Conservation (phyloP, 1,140 invertebrate genomes). For the Drosophila punjabiensis region DNA sequence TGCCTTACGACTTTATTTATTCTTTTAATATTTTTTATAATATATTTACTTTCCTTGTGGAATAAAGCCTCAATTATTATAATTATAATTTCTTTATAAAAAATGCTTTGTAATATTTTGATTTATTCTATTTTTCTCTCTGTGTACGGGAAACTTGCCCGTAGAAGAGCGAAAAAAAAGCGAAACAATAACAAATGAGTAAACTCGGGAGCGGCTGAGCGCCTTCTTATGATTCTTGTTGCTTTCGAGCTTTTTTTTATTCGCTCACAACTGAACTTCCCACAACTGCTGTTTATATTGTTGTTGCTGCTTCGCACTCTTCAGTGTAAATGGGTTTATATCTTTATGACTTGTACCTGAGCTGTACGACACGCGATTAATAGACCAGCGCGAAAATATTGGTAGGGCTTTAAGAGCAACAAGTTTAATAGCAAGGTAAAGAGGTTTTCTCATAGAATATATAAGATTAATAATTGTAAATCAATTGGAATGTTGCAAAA, state of each 20-base stretch:
- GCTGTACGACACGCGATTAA: constrained; percentile 63
- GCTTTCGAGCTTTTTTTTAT: constrained; percentile 10
- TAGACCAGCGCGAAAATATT: constrained; percentile 54
- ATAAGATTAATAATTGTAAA: background rate
- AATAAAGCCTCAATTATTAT: background rate
- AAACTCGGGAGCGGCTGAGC: constrained; percentile 61
- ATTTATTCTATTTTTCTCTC: background rate
- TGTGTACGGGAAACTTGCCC: constrained; percentile 1
- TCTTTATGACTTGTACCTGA: constrained; percentile 64
- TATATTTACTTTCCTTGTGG: background rate
- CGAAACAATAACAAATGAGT: constrained; percentile 61
- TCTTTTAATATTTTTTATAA: background rate
- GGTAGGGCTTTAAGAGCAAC: constrained; percentile 2
- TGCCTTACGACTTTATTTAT: background rate
- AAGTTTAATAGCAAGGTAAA: constrained; percentile 3
- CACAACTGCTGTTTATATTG: constrained; percentile 25
- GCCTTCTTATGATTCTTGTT: constrained; percentile 41
- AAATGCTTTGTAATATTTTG: background rate
- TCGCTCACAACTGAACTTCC: constrained; percentile 22
- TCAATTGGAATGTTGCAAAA: too few species aligned
- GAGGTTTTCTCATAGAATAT: background rate
- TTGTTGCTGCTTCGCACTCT: constrained; percentile 28
- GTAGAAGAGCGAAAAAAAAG: constrained; percentile 33
- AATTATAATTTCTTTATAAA: background rate
- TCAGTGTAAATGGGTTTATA: constrained; percentile 69